Conservation (phyloP, 1,140 invertebrate genomes). For the Planococcus citri region DNA sequence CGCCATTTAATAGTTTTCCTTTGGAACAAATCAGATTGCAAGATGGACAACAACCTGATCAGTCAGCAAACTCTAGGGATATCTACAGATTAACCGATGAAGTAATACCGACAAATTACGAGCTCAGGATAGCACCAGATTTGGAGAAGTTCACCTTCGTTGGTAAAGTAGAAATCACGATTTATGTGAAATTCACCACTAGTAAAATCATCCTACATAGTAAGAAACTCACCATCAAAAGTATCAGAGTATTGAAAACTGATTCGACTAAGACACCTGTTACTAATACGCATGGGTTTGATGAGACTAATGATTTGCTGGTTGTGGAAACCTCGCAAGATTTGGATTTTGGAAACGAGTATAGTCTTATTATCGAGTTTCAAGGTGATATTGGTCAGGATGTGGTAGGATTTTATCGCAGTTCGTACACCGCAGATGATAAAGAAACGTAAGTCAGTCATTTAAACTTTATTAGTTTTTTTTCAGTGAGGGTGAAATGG, state of each 20-base stretch:
- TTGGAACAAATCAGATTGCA: too few species aligned
- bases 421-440: constrained; percentile 28
- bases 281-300: background rate
- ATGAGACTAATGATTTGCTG: background rate
- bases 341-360: background rate
- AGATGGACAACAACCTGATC: too few species aligned
- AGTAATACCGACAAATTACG: constrained; percentile 12
- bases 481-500: too few species aligned
- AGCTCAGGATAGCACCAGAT: background rate
- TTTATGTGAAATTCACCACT: background rate
- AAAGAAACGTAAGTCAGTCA: constrained; percentile 12
- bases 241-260: background rate
- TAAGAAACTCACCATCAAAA: constrained; percentile 3
- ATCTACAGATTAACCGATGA: constrained; percentile 15
- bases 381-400: constrained; percentile 22
- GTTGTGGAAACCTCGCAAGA: background rate
- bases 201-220: constrained; percentile 12
- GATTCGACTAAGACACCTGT: background rate
- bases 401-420: constrained; percentile 26
- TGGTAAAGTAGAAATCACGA: constrained; percentile 5
- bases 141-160: background rate
- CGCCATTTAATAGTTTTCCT: too few species aligned
- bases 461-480: too few species aligned
- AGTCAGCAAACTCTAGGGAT: too few species aligned
- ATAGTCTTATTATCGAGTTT: constrained; percentile 23